Percentiles rank a stretch among this genome's conserved stretches.
These are phyloP conservation scores for Mus spicilegus DNA, from an alignment of 2,113 vertebrate species.

Conservation along the genomic window DNA sequence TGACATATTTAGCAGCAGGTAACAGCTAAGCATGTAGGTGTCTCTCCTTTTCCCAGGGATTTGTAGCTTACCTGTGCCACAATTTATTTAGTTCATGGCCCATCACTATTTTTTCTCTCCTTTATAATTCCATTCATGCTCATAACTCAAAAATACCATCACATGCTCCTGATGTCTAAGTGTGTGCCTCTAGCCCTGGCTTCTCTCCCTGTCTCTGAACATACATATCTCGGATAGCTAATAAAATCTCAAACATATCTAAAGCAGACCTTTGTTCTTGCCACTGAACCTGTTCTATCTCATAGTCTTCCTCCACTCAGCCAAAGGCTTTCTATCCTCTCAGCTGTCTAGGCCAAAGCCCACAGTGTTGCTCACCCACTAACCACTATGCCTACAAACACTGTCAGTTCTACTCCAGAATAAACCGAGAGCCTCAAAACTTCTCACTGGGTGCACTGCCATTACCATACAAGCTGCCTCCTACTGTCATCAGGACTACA, in stretches of 20 bases:
- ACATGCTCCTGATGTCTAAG: background rate
- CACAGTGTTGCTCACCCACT: background rate
- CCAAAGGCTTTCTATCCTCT: background rate
- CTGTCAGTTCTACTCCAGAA: background rate
- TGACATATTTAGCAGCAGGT: background rate
- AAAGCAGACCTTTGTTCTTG: background rate
- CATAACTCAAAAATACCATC: conserved; percentile 1
- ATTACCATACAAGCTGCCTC: background rate
- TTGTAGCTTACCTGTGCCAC: background rate
- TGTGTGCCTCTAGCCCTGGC: background rate
- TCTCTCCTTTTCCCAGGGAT: background rate
- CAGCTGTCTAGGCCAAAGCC: background rate
- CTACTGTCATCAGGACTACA: background rate
- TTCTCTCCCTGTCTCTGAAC: background rate
- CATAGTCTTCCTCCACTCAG: background rate
- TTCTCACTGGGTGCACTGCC: background rate
- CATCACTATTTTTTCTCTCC: background rate
- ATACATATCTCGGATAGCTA: background rate
- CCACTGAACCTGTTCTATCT: background rate
- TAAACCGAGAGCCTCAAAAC: background rate
- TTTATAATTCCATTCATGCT: background rate
- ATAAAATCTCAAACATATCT: background rate
- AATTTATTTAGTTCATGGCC: background rate
- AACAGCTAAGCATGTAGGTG: background rate
- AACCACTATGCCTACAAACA: background rate